Evolutionary conservation across 2,113 vertebrate genomes (phyloP), one percentile per base, ranked within the genome.

Genomic region (Petaurus breviceps): DNA sequence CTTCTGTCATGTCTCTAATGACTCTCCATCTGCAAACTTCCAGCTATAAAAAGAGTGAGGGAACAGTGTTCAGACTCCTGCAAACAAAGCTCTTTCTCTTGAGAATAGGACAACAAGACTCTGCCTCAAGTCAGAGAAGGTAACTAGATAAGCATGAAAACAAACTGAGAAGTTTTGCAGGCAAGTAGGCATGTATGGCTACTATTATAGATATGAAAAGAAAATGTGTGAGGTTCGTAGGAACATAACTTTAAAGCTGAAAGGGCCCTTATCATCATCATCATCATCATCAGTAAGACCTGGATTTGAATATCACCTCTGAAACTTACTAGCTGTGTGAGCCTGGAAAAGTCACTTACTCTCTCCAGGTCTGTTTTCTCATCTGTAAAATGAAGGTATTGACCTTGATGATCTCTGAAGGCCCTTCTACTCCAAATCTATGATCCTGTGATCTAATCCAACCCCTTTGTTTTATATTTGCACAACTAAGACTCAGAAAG

Each of bases 11-110:
- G 94, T 94, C 89, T 49, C 92, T 90, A 97, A 93, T 92, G 68
- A 96, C 54, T 95, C 51, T 95, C 93, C 90, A 96, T 92, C 92
- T 94, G 90, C 68, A 93, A 95, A 51, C 89, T 26, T 43, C 55
- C 57, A 92, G 49, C 57, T 94, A 52, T 90, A 93, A 96, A 96
- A 92, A 68, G 26, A 95, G 61, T 94, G 26, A 53, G 54, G 68
- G 52, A 53, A 92, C 43, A 28, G 24, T 43, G 22, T 95, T 50
- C n/a, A 7, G 68, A 43, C 89, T 53, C 57, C 90, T 61, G 54
- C 22, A 84, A 84, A 84, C 68, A 84, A 84, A 84, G 68, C 68
- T n/a, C 16, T 84, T 84, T 22, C 37, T 84, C 46, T 28, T 90
- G 90, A 54, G 9, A 51, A 90, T 50, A 49, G 84, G n/a, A 95